Percentiles rank a stretch among this genome's conserved stretches.
These are phyloP conservation scores for Cartodere bifasciata DNA, from an alignment of 2,888 invertebrate species.

Conservation along the genomic window DNA sequence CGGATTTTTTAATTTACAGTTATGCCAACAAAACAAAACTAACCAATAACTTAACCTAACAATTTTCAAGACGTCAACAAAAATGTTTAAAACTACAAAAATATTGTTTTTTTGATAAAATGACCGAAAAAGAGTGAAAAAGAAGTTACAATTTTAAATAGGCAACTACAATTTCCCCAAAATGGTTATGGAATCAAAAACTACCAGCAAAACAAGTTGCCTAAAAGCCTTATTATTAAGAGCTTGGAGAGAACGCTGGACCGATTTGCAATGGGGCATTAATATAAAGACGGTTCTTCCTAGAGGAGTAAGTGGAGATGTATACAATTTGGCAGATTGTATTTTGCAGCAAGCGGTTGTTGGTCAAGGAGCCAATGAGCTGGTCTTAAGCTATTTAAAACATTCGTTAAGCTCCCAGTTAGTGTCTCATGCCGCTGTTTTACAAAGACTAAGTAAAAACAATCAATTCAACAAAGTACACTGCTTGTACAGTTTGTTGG, in stretches of 20 bases:
- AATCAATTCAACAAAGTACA: conserved; percentile 71
- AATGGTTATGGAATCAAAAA: conserved; percentile 58
- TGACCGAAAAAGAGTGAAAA: too few species aligned
- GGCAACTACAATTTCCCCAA: neutral
- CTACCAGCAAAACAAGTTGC: conserved; percentile 71
- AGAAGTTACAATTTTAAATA: too few species aligned
- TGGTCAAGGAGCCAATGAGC: conserved; percentile 82
- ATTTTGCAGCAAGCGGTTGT: conserved; percentile 88
- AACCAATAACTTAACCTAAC: too few species aligned
- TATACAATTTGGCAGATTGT: conserved; percentile 86
- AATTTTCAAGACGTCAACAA: too few species aligned
- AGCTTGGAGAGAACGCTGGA: conserved; percentile 94
- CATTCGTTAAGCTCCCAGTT: conserved; percentile 84
- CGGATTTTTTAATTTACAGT: too few species aligned
- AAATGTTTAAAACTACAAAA: too few species aligned
- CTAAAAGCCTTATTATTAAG: conserved; percentile 65
- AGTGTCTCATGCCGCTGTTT: conserved; percentile 81
- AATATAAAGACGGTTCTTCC: conserved; percentile 86
- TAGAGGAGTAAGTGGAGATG: conserved; percentile 83
- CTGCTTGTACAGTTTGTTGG: conserved; percentile 74
- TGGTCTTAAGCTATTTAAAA: conserved; percentile 83
- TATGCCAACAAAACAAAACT: too few species aligned
- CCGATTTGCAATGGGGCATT: conserved; percentile 91
- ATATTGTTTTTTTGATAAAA: neutral
- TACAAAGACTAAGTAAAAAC: conserved; percentile 79